phyloP scores from a whole-genome alignment of 53 echinoderm and acorn worm genomes.

The Echinarachnius parma region DNA sequence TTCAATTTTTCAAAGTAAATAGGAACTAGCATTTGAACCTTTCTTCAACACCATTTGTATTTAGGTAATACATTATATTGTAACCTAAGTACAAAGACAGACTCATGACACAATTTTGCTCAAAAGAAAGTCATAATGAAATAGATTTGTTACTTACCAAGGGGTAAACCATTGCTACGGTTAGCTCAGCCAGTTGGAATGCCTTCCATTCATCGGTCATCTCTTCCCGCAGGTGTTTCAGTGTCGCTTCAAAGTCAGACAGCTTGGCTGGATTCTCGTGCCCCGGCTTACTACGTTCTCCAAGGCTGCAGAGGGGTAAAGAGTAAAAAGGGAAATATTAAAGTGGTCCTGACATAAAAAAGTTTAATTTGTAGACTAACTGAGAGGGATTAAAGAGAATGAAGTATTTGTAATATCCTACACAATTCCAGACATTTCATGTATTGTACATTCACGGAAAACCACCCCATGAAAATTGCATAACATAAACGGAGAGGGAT shows the following conservation, averaged over 20 bases:
- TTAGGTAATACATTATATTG: too few relatives aligned
- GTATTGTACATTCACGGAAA: too few relatives aligned
- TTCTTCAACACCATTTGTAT: too few relatives aligned
- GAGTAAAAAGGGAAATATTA: background rate
- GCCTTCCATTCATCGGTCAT: conserved; percentile 79
- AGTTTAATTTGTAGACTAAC: background rate
- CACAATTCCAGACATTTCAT: too few relatives aligned
- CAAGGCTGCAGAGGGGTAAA: conserved; percentile 43
- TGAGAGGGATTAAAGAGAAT: too few relatives aligned
- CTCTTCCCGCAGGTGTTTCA: conserved; percentile 55
- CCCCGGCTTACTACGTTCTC: conserved; percentile 60
- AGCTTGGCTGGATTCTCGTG: conserved; percentile 54
- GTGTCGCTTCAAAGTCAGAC: conserved; percentile 63
- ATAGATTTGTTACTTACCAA: conserved; percentile 51
- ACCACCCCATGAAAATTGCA: too few relatives aligned
- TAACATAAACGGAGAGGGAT: too few relatives aligned
- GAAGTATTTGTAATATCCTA: too few relatives aligned
- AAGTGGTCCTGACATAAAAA: background rate
- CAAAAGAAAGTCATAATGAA: background rate
- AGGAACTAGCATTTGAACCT: too few relatives aligned
- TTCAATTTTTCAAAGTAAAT: too few relatives aligned
- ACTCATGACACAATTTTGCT: too few relatives aligned
- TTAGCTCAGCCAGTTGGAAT: conserved; percentile 77
- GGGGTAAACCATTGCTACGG: conserved; percentile 70
- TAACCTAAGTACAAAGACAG: too few relatives aligned